These are phyloP conservation scores for Babyrousa celebensis DNA, from an alignment of 2,797 vertebrate species.

Conservation along the genomic window DNA sequence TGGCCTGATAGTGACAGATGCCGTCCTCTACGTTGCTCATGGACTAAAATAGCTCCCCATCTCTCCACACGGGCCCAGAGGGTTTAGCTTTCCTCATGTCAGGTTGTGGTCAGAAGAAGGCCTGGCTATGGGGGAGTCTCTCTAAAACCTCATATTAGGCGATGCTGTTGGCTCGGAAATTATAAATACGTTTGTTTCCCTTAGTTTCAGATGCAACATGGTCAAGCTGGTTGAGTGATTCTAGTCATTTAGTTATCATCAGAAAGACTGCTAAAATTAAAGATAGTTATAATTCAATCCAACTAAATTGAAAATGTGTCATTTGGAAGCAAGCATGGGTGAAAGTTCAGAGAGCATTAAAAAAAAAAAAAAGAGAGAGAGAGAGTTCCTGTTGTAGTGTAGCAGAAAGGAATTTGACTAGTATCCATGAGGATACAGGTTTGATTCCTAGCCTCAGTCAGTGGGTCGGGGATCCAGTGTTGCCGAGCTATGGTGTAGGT, in stretches of 20 bases:
- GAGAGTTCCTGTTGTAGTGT: no score
- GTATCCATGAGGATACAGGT: no score
- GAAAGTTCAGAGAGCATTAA: not conserved
- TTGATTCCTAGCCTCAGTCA: no score
- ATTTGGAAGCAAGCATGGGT: not conserved
- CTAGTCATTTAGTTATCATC: not conserved
- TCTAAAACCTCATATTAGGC: not conserved
- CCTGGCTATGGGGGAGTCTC: not conserved
- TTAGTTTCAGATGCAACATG: not conserved
- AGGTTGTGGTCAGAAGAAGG: not conserved
- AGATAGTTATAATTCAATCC: not conserved
- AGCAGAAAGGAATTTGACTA: no score
- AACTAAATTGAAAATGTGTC: not conserved
- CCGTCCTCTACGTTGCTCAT: not conserved
- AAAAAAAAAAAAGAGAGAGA: not conserved
- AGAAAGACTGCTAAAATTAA: not conserved
- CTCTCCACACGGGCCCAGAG: fast-evolving
- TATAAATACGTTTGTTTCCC: not conserved
- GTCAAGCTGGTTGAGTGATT: not conserved
- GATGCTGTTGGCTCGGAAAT: not conserved
- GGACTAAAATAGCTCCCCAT: not conserved
- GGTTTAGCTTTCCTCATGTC: not conserved
- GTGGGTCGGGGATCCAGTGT: no score
- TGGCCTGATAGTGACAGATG: not conserved
- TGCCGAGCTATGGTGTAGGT: no score